Base-by-base conservation (phyloP, 2,888 invertebrate genomes). In the Eustalomyia histrio region DNA sequence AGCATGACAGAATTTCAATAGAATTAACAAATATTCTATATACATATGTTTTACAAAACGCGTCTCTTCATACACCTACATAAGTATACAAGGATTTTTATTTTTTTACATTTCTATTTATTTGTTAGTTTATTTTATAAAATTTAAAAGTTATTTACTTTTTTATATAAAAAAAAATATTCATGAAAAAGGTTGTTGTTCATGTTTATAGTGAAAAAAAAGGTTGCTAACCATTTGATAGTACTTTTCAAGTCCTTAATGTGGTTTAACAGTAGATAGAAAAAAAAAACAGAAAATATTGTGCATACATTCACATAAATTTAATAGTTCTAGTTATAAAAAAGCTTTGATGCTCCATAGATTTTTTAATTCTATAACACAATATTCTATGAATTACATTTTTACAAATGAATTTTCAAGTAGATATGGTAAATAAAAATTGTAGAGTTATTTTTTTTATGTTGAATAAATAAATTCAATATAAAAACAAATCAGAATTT, bases 1-100 rank as follows among this genome's bases (percentile, higher is more conserved):
- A 72, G 86, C 88, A 85, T 87, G 85, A 87, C 86, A 85, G 87
- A 85, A 86, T 87, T 87, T 88, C 86, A 87, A 87, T 87, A 85
- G 87, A 87, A 87, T 86, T 87, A 86, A 84, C 83, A 75, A 71
- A 84, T 85, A 84, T 83, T 80, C 83, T 80, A 83, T 85, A 86
- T 74, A 83, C 85, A 86, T 74, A 83, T 82, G 74, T 58, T 35
- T 73, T 2, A 73, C 63, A 83, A 21, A 69, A 21, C 21, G n/a
- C 61, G 5, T 43, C 17, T 43, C 17, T 21, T 35, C 24, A 24
- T 6, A 84, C 67, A 53, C 67, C 21, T 53, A 64, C 60, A 67
- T 47, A 65, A 24, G 57, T 67, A 65, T 29, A 67, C 55, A 76
- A 29, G 29, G 29, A 29, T 29, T 29, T 29, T 29, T 29, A 21